phyloP scores from a whole-genome alignment of 2,113 vertebrate species.

The Xenus cinereus region DNA sequence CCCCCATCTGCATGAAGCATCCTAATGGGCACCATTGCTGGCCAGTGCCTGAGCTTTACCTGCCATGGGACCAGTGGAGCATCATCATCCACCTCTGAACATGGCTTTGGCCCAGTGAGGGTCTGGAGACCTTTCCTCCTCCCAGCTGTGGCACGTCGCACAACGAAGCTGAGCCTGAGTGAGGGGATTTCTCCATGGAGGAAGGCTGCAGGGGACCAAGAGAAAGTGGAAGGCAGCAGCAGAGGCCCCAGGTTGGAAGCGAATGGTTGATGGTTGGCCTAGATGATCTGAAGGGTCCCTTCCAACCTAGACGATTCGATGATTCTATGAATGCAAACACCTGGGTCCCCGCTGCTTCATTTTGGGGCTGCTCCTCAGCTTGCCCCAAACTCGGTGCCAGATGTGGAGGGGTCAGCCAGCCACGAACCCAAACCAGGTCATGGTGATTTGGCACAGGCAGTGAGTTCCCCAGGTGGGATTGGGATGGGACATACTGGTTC shows the following conservation, averaged over 20 bases:
- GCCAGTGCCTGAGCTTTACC: neutral
- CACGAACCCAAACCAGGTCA: fast-evolving
- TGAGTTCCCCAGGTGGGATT: fast-evolving
- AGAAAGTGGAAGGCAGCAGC: neutral
- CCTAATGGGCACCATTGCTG: neutral
- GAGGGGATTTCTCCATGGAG: neutral
- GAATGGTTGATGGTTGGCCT: too few species aligned
- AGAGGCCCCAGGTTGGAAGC: neutral
- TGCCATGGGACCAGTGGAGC: neutral
- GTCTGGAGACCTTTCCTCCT: neutral
- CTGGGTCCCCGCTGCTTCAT: neutral
- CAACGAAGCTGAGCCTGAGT: neutral
- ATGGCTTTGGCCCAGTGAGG: neutral
- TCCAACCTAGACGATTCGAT: too few species aligned
- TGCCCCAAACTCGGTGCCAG: neutral
- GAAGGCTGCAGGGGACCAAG: neutral
- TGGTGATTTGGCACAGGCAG: neutral
- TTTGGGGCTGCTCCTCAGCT: neutral
- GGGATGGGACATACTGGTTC: neutral
- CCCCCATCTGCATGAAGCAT: neutral
- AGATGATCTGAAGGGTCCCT: too few species aligned
- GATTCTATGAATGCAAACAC: neutral
- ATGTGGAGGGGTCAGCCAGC: neutral
- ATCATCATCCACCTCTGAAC: neutral
- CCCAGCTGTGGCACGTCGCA: neutral